Conservation (phyloP, 2,113 vertebrate species). For the Setophaga kirtlandii region DNA sequence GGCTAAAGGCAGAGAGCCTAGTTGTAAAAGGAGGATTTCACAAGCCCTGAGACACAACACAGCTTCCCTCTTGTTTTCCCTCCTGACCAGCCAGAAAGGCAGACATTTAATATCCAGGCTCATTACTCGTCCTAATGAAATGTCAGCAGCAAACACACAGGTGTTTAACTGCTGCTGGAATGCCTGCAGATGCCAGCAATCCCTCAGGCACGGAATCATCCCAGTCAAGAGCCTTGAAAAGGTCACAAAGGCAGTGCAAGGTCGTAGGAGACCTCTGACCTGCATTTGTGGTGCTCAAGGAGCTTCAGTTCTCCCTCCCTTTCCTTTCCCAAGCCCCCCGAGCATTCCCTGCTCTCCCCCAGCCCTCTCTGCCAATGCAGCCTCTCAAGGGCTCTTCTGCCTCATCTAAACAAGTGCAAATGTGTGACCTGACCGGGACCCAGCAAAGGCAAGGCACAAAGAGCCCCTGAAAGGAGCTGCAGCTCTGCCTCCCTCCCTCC, state of each 20-base stretch:
- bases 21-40: background rate
- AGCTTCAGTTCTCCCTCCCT: background rate
- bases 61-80: background rate
- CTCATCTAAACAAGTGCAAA: conserved; percentile 47
- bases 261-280: conserved; percentile 42
- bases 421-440: conserved; percentile 25
- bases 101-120: conserved; percentile 17
- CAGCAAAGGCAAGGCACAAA: background rate
- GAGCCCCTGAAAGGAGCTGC: conserved; percentile 21
- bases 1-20: background rate
- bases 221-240: conserved; percentile 36
- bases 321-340: background rate
- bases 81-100: background rate
- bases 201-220: conserved; percentile 43
- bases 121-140: conserved; percentile 41
- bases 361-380: background rate
- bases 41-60: rapidly evolving
- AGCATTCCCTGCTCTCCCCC: background rate
- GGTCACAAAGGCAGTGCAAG: conserved; percentile 9
- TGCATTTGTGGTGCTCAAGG: background rate
- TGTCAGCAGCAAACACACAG: conserved; percentile 34
- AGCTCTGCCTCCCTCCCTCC: background rate
- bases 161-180: conserved; percentile 41
- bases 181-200: background rate
- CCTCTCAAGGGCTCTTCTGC: conserved; percentile 29